Base-by-base conservation (phyloP, 2,113 vertebrate species). In the Osmerus eperlanus region DNA sequence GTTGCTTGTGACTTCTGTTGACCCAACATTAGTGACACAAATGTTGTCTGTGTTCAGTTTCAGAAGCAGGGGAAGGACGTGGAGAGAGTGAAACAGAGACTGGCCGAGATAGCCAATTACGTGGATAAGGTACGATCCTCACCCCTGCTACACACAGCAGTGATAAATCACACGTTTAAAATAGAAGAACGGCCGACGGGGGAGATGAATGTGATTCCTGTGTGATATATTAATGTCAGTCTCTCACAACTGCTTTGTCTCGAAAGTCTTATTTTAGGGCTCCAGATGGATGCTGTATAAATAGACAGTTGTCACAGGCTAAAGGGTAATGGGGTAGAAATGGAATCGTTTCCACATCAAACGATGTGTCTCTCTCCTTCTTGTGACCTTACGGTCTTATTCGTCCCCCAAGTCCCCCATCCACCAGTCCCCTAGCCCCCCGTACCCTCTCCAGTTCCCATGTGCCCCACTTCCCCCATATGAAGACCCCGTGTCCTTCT, bases 51-150 rank as follows among this genome's bases (percentile, higher is more conserved):
- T 72, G 82, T 81, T 85, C 81, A 99, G 97, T 98, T 96, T 92
- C 97, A 98, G 94, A 97, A 95, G 87, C 97, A 98, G 79, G 97
- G 97, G 71, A 97, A 95, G 67, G 96, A 99, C 21, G 86, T 98
- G 93, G 96, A 97, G 68, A 98, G 94, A 89, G 94, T 98, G 65
- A 98, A 97, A 79, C 96, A 97, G 86, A 91, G 97, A 72, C 91
- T 98, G 83, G 95, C 96, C 83, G 97, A 99, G 91, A 97, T 99
- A 23, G 96, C 96, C 77, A 99, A 99, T 91, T 97, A 98, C 5
- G 97, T 96, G 63, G 97, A 99, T 86, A 99, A 98, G 96, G 97
- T 99, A 92, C 93, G 93, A 75, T 59, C 76, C 77, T 41, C 21
- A 77, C 60, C 73, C 73, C 62, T 71, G 72, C 67, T 53, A 55